Base-by-base conservation (phyloP, 64 coral and sea anemone genomes). In the Actinia tenebrosa region DNA sequence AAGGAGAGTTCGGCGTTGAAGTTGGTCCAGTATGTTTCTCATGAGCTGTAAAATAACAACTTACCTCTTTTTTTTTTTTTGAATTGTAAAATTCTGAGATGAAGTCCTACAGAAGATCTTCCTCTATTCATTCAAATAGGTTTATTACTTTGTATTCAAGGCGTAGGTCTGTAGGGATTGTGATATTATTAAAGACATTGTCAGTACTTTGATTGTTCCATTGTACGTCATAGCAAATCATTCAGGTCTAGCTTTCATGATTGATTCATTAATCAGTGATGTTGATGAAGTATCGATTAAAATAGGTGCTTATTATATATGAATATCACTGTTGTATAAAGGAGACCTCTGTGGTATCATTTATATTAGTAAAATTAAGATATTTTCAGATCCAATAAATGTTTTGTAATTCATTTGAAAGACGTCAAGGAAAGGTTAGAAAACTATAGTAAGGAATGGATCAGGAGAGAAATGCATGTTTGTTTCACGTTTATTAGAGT, bases 21-120 rank as follows among this genome's bases (percentile, higher is more conserved):
- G 50, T 91, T 27, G 85, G 90, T 26, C 62, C 84, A 66, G 90
- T 91, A 10, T 91, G 90, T 45, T 91, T 91, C 85, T 91, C 84
- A 79, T 91, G 85, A 91, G 80, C 85, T 87, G 46, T 91, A 86
- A 81, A 87, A 58, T 66, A 87, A 85, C 30, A 37, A 53, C 20
- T 44, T 58, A 13, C 22, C 44, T 83, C 30, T 37, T 0, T 37
- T 37, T 37, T 37, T 37, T 44, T 85, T 81, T 50, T 59, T 85
- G 83, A 85, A 85, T 85, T 85, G 83, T 85, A 85, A 61, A 61
- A 85, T 85, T 85, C n/a, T 55, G 22, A 45, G 53, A 30, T 75
- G 42, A 75, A 9, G 69, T 75, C 69, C 69, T 75, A 42, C 69
- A 25, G 25, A 75, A 75, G 69, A 43, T 75, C 69, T 75, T 13